Evolutionary conservation across 1,140 invertebrate genomes (phyloP), one percentile per base, ranked within the genome.

Genomic region (Magallana angulata): DNA sequence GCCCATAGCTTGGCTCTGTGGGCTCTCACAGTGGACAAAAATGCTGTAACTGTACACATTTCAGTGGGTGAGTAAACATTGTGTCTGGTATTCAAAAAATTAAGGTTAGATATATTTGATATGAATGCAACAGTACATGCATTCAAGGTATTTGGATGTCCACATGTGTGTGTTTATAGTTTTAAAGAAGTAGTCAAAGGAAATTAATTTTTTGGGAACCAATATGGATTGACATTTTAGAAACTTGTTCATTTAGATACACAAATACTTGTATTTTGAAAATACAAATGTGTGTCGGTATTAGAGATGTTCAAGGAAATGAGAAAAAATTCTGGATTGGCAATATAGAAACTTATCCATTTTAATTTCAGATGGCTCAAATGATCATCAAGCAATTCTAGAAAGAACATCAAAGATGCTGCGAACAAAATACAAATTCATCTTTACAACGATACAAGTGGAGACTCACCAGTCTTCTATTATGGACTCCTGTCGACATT

Each of bases 1-100:
- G 97, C 99, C 3, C 99, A 99, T 94, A 99, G 99, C 96, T 96
- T 99, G 62, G 96, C 98, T 92, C 98, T 99, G 93, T 99, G 99
- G 99, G 98, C 98, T 7, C 96, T 99, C 11, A 99, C 98, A 58
- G 96, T 99, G 91, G 98, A 99, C 95, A 99, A 99, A 96, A 97
- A 97, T 83, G 98, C 98, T 16, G 95, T 99, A 60, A 97, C 98
- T 36, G 98, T 98, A 36, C 98, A 99, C 96, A 95, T 99, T 60
- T 98, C 97, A 80, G 97, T 99, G 90, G 97, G 98, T 99, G 85
- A 90, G 92, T 91, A 64, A 6, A 57, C 7, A 36, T 16, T 24
- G 76, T 18, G n/a, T 24, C 95, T 99, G 58, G 97, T 98, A 48
- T 98, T 98, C 36, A 2, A 48, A 48, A 48, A 48, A 48, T 48